Evolutionary conservation across 2,113 vertebrate genomes (phyloP).

Genomic region (Tachysurus fulvidraco): DNA sequence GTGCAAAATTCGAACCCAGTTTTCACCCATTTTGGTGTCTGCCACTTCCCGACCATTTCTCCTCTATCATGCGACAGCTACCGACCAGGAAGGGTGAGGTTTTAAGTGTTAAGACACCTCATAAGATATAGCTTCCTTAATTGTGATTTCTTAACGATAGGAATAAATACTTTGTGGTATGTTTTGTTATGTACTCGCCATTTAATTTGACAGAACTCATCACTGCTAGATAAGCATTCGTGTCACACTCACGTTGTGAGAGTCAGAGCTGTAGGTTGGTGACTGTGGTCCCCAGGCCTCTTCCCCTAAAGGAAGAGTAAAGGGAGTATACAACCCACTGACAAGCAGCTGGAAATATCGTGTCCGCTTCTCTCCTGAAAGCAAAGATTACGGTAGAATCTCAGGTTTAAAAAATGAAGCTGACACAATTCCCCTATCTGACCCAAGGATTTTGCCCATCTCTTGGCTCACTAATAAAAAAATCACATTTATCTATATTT

Average conservation of each 20-base stretch:
- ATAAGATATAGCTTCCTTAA: not conserved
- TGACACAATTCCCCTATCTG: not conserved
- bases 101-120: not conserved
- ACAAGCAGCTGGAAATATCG: slow-evolving; percentile 89
- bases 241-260: slow-evolving; percentile 74
- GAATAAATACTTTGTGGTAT: not conserved
- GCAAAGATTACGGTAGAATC: not conserved
- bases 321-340: slow-evolving; percentile 86
- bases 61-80: not conserved
- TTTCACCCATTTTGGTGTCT: not conserved
- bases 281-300: slow-evolving; percentile 73
- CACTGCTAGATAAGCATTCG: not conserved
- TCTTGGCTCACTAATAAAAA: not conserved
- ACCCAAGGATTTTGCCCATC: not conserved
- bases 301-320: slow-evolving; percentile 84
- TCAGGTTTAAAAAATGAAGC: not conserved
- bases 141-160: too few species aligned
- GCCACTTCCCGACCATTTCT: not conserved
- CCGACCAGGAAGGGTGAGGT: not conserved
- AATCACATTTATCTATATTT: not conserved
- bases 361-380: slow-evolving; percentile 87
- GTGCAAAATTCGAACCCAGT: not conserved
- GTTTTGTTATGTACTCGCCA: not conserved
- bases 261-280: slow-evolving; percentile 75
- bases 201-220: not conserved